Conservation (phyloP, 2,888 invertebrate genomes). For the Pyrrhosoma nymphula region DNA sequence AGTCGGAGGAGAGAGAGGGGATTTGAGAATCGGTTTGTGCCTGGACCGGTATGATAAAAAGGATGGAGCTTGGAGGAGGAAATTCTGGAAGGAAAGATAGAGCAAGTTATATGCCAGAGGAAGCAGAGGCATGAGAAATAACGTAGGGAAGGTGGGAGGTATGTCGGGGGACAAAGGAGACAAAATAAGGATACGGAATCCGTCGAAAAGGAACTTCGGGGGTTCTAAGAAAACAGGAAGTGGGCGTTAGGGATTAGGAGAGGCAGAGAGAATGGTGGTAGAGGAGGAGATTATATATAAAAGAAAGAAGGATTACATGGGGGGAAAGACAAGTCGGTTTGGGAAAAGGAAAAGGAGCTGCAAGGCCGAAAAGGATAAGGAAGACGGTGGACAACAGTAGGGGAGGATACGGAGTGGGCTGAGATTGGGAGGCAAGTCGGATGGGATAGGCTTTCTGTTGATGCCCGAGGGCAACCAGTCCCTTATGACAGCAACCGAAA, state of each 20-base stretch:
- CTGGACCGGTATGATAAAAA: not conserved
- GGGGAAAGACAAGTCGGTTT: not conserved
- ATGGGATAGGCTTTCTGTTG: not conserved
- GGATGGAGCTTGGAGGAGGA: not conserved
- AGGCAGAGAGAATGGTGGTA: not conserved
- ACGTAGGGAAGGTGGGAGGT: not conserved
- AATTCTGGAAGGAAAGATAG: not conserved
- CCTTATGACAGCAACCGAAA: not conserved
- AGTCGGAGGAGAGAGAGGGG: not conserved
- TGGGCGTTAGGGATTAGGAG: not conserved
- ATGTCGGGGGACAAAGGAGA: not conserved
- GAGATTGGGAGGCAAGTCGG: not conserved
- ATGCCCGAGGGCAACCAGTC: not conserved
- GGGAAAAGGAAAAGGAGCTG: not conserved
- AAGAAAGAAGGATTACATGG: conserved; percentile 11
- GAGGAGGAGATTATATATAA: conserved; percentile 7
- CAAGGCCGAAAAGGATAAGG: not conserved
- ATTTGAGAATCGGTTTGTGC: not conserved
- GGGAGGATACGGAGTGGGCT: not conserved
- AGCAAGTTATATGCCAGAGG: not conserved
- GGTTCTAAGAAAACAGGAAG: not conserved
- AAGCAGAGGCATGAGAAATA: not conserved
- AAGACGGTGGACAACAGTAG: not conserved
- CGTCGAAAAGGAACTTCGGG: not conserved
- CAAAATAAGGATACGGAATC: not conserved